These are phyloP conservation scores for Parnassius smintheus DNA, from an alignment of 2,888 invertebrate genomes.

Conservation along the genomic window DNA sequence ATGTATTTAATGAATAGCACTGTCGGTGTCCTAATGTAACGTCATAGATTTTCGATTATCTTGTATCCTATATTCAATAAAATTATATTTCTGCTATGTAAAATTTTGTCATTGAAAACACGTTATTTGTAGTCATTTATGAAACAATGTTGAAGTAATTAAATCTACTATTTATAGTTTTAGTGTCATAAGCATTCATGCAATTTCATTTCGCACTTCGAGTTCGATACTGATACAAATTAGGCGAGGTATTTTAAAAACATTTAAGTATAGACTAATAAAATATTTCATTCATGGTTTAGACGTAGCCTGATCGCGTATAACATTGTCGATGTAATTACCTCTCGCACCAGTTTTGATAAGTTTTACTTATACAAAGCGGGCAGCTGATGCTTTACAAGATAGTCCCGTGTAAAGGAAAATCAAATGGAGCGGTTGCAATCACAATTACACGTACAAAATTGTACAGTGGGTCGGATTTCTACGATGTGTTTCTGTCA, in stretches of 20 bases:
- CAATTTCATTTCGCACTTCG: constrained; percentile 77
- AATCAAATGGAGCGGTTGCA: constrained; percentile 8
- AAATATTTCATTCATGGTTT: constrained; percentile 71
- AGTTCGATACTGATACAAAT: constrained; percentile 73
- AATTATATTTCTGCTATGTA: constrained; percentile 77
- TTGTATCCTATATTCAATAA: constrained; percentile 80
- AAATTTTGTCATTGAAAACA: constrained; percentile 75
- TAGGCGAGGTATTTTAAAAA: constrained; percentile 60
- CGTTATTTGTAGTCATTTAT: constrained; percentile 76
- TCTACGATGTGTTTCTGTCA: constrained; percentile 8
- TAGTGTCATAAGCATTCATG: constrained; percentile 61
- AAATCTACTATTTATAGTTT: constrained; percentile 79
- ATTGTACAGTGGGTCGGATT: constrained; percentile 13
- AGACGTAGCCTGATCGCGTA: constrained; percentile 66
- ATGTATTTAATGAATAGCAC: constrained; percentile 69
- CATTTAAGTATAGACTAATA: constrained; percentile 67
- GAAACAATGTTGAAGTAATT: constrained; percentile 69
- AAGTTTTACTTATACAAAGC: constrained; percentile 38
- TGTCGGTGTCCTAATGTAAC: constrained; percentile 75
- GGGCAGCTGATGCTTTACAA: constrained; percentile 39
- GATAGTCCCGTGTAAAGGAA: background rate
- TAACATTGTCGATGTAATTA: constrained; percentile 55
- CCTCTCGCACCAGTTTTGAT: constrained; percentile 52
- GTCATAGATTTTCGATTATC: constrained; percentile 78
- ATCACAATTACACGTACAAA: constrained; percentile 18